Conservation (phyloP, 2,797 vertebrate species). For the Cynopterus sphinx region DNA sequence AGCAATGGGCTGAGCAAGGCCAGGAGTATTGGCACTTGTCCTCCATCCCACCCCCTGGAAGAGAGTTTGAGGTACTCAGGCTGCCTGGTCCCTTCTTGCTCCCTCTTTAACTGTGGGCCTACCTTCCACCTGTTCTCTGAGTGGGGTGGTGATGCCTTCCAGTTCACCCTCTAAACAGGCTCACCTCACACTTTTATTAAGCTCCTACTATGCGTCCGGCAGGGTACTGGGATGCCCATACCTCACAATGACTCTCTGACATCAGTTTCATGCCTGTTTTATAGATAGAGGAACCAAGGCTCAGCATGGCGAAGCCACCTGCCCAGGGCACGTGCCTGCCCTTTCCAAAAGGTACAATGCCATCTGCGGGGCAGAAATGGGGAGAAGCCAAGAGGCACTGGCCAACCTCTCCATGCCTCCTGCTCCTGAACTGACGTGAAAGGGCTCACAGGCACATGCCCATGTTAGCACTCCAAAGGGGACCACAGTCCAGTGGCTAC, state of each 20-base stretch:
- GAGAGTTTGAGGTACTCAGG: background rate
- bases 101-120: background rate
- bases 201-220: background rate
- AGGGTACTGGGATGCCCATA: background rate
- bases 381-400: background rate
- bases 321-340: background rate
- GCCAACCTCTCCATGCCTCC: background rate
- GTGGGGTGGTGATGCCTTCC: background rate
- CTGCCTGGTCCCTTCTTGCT: background rate
- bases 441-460: background rate
- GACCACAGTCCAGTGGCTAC: too few species aligned
- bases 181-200: background rate
- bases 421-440: background rate
- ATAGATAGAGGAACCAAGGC: background rate
- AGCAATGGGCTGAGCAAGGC: background rate
- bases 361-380: background rate
- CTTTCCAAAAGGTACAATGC: background rate
- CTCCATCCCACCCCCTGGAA: background rate
- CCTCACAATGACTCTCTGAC: background rate
- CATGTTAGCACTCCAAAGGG: background rate
- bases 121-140: background rate
- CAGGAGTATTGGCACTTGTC: too few species aligned
- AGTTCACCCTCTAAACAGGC: background rate
- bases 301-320: background rate
- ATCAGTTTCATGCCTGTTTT: background rate